These are phyloP conservation scores for Montipora capricornis DNA, from an alignment of 64 coral and sea anemone genomes.

Conservation along the genomic window DNA sequence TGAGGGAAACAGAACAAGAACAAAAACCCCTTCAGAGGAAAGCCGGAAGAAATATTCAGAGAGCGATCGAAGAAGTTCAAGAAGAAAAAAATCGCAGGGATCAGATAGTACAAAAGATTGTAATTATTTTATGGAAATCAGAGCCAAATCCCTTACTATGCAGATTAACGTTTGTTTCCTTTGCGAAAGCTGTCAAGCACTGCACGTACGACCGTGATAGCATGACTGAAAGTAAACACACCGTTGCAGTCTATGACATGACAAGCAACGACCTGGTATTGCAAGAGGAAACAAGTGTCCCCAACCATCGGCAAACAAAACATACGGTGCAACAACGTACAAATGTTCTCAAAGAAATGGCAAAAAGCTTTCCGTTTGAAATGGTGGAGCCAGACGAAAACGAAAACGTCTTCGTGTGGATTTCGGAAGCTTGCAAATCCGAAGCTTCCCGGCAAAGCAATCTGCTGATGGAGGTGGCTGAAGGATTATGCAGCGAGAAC, in stretches of 20 bases:
- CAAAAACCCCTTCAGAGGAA: neutral
- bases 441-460: conserved; percentile 77
- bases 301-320: neutral
- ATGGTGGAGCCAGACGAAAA: conserved; percentile 19
- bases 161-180: conserved; percentile 27
- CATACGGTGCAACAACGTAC: neutral
- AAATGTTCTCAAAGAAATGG: conserved; percentile 20
- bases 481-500: conserved; percentile 66
- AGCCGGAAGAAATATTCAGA: neutral
- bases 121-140: conserved; percentile 55
- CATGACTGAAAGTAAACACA: neutral
- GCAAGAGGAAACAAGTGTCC: neutral
- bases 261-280: conserved; percentile 63
- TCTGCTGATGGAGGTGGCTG: conserved; percentile 59
- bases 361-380: conserved; percentile 12
- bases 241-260: neutral
- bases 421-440: conserved; percentile 74
- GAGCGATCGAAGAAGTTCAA: neutral
- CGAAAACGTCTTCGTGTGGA: conserved; percentile 72
- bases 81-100: neutral
- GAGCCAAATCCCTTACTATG: conserved; percentile 1
- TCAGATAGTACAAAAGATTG: conserved; percentile 18
- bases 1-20: neutral
- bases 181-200: neutral
- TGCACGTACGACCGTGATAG: neutral